Evolutionary conservation across 1,140 invertebrate genomes (phyloP), one percentile per base, ranked within the genome.

Genomic region (Trichoplusia ni): DNA sequence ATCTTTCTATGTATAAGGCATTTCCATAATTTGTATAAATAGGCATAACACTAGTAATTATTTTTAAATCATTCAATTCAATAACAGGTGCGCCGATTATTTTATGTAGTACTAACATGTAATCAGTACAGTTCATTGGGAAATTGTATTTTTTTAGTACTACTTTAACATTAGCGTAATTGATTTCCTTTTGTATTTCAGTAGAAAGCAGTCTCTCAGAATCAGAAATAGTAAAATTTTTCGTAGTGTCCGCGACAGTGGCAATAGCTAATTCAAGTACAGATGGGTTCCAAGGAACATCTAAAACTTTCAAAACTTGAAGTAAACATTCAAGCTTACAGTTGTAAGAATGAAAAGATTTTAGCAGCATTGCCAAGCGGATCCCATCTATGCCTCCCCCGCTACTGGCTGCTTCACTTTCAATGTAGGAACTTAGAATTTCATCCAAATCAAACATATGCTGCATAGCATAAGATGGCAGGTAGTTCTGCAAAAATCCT

Each of bases 111-210:
- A 90, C 75, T 40, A 82, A 63, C 49, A 64, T 70, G 44, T 87
- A 90, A 77, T 90, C 82, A 18, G 76, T 86, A 62, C 78, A 87
- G 38, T 75, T 72, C 47, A 83, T 38, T 14, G 85, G 81, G 64
- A 87, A 88, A 68, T 88, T 90, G 56, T 90, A 89, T 62, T 89
- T 89, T 53, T 88, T 90, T 40, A 90, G 77, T 51, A 89, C 67
- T 5, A 90, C 84, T 78, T 88, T 90, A 3, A 88, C 70, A 73
- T 81, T 86, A 1, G 86, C 82, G 77, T 86, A 88, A 56, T 85
- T 86, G 8, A 89, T 38, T 78, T 90, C 86, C 63, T 75, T 78
- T 53, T 89, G 74, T 67, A 90, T 85, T 76, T 87, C 84, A 60
- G 81, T 67, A 4, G 82, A 77, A 44, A 87, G 64, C 23, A 58